Conservation (phyloP, 2,797 vertebrate genomes). For the Schizopygopsis malacanthus region DNA sequence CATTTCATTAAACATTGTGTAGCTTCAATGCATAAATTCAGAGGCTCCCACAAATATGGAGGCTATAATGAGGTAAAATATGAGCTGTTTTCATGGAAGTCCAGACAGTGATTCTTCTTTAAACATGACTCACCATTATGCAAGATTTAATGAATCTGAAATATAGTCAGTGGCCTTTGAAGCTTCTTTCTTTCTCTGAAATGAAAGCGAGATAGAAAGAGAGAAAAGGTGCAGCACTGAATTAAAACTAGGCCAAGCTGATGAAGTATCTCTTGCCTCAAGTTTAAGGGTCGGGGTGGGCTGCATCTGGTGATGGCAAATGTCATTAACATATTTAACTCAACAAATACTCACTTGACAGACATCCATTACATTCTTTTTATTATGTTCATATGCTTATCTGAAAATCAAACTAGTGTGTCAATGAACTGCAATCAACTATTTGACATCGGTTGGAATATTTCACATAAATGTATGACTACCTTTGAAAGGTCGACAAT, state of each 20-base stretch:
- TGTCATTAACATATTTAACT: constrained; percentile 26
- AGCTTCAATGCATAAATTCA: constrained; percentile 52
- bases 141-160: constrained; percentile 57
- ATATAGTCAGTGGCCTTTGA: constrained; percentile 47
- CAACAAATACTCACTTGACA: constrained; percentile 10
- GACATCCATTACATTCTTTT: not conserved
- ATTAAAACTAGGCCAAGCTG: constrained; percentile 36
- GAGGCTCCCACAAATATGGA: constrained; percentile 38
- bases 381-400: not conserved
- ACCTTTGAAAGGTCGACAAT: too few relatives aligned
- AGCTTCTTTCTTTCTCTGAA: constrained; percentile 24
- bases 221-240: constrained; percentile 34
- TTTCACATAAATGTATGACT: not conserved
- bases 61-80: constrained; percentile 54
- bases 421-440: not conserved
- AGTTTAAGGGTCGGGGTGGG: constrained; percentile 24
- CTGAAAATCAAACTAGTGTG: not conserved
- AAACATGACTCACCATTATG: constrained; percentile 57
- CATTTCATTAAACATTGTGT: constrained; percentile 53
- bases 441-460: not conserved
- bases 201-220: not conserved
- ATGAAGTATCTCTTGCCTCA: constrained; percentile 30
- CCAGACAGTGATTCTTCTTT: constrained; percentile 41
- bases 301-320: constrained; percentile 5
- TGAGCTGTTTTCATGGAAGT: constrained; percentile 49